Evolutionary conservation across 2,113 vertebrate genomes (phyloP).

Genomic region (Periophthalmus modestus): DNA sequence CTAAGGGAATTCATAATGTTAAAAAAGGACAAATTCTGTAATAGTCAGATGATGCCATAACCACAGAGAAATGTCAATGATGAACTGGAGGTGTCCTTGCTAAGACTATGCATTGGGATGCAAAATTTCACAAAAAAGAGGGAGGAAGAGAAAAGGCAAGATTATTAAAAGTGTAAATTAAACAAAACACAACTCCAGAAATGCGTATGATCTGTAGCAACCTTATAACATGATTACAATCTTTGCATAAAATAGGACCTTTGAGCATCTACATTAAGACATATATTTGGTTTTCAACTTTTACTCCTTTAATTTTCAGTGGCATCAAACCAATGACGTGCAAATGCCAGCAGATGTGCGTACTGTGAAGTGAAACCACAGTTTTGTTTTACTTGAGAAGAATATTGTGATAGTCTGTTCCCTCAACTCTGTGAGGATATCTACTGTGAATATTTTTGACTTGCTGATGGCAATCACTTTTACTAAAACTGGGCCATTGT

Average conservation of each 20-base stretch:
- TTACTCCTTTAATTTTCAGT: background rate
- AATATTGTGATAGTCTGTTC: slow-evolving; percentile 53
- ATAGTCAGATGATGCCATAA: too few relatives aligned
- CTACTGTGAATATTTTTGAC: slow-evolving; percentile 60
- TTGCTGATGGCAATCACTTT: slow-evolving; percentile 61
- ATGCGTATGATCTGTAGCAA: background rate
- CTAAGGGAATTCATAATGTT: too few relatives aligned
- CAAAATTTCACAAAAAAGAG: background rate
- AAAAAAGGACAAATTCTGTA: too few relatives aligned
- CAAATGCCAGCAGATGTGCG: slow-evolving; percentile 53
- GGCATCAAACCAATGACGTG: background rate
- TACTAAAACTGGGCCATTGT: slow-evolving; percentile 47
- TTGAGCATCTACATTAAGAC: background rate
- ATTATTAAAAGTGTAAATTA: too few relatives aligned
- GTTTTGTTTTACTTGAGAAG: slow-evolving; percentile 59
- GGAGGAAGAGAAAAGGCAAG: background rate
- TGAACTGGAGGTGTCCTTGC: too few relatives aligned
- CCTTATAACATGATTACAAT: background rate
- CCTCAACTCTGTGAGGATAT: slow-evolving; percentile 39
- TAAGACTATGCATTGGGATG: too few relatives aligned
- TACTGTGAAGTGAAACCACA: slow-evolving; percentile 63
- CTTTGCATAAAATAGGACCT: background rate
- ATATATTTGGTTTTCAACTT: background rate
- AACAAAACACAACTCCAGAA: too few relatives aligned
- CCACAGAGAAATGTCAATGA: too few relatives aligned